Base-by-base conservation (phyloP, 2,888 invertebrate genomes). In the Cyclophora albipunctata region DNA sequence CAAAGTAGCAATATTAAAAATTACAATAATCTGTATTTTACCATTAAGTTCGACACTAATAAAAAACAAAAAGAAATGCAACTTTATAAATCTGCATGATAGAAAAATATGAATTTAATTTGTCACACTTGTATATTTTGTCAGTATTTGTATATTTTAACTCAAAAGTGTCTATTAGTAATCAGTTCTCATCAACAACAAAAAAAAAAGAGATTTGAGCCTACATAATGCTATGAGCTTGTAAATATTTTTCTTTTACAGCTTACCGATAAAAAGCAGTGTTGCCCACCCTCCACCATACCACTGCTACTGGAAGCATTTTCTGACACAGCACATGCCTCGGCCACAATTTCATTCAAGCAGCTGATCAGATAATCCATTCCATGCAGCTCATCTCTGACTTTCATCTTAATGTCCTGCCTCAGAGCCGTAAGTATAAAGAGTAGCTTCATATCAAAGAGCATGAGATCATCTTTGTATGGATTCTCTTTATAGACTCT, bases 391-490 rank as follows among this genome's bases (percentile, higher is more conserved):
- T 94, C 91, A 66, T 91, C 89, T 59, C 91, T 92, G 0, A 95
- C 90, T 67, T 91, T 90, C 20, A 81, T 77, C 59, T 93, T 91
- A 34, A 93, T 91, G 48, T 93, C 91, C 46, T 91, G 89, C 75
- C 94, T 93, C 42, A 97, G 78, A 3, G 97, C 97, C 34, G 98
- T 97, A 49, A 97, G 88, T 48, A 98, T 90, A 79, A 98, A 98
- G 49, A 98, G 78, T 50, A 98, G 87, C 78, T 96, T 94, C 91
- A 96, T 93, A 70, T 98, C 96, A 84, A 94, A 98, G 61, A 93
- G 91, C 89, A 94, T 95, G 20, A 97, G 90, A 51, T 94, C 92
- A 69, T 92, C 90, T 41, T 92, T 91, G 49, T 92, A 85, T 40
- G 90, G 87, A 52, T 91, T 90, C 57, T 93, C 91, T 69, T 88